Conservation (phyloP, 2,113 vertebrate genomes). For the Solenodon paradoxus region DNA sequence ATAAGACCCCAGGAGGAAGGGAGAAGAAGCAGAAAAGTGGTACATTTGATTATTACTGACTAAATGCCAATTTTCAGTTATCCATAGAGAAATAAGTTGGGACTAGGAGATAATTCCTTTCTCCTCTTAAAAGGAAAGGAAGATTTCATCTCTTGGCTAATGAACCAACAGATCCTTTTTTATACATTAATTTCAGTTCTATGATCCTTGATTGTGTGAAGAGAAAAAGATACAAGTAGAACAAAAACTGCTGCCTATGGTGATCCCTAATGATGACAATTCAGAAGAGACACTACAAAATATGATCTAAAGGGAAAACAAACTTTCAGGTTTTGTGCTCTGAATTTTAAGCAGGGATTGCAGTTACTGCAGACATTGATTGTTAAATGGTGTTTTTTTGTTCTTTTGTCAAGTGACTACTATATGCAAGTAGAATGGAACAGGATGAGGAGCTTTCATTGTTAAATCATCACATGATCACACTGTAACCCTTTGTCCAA, state of each 20-base stretch:
- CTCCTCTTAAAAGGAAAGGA: neutral
- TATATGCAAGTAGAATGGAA: neutral
- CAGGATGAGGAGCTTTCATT: neutral
- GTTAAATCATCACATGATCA: neutral
- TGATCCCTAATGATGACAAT: neutral
- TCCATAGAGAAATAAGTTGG: neutral
- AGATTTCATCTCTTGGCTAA: neutral
- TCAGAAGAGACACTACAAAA: neutral
- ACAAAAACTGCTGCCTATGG: too few relatives aligned
- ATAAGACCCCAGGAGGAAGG: neutral
- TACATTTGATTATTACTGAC: neutral
- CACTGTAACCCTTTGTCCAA: neutral
- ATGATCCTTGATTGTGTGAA: neutral
- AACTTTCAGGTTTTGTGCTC: neutral
- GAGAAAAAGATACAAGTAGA: neutral
- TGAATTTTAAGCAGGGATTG: neutral
- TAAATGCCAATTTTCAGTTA: neutral
- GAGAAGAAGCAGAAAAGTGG: neutral
- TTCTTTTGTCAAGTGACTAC: neutral
- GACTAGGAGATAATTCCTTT: neutral
- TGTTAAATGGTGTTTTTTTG: neutral
- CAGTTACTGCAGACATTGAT: neutral
- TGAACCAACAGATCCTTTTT: neutral
- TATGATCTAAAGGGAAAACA: neutral
- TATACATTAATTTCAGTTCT: neutral